phyloP scores from a whole-genome alignment of 2,888 invertebrate genomes.

The Pollenia labialis region DNA sequence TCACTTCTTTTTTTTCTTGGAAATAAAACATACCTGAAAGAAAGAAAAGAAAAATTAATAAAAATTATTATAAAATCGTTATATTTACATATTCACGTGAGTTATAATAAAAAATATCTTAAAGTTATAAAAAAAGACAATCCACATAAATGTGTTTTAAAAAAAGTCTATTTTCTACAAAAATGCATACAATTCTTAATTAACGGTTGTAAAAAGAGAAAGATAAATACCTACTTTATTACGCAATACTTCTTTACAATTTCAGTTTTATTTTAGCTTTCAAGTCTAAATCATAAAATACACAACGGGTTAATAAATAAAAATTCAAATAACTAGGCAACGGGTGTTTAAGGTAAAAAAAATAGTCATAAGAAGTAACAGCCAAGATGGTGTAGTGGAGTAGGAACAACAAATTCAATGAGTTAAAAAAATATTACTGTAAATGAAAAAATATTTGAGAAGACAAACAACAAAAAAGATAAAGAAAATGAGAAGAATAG shows the following conservation, averaged over 20 bases:
- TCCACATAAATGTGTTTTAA: too few species aligned
- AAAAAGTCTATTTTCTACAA: not conserved
- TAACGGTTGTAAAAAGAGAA: slow-evolving; percentile 25
- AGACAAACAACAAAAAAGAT: not conserved
- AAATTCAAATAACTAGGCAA: slow-evolving; percentile 44
- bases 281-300: slow-evolving; percentile 31
- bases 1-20: not conserved
- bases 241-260: slow-evolving; percentile 22
- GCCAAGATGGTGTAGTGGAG: slow-evolving; percentile 15
- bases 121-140: too few species aligned
- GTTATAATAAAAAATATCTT: too few species aligned
- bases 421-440: not conserved
- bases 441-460: not conserved
- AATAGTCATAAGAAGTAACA: not conserved
- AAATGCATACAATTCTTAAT: slow-evolving; percentile 19
- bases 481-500: slow-evolving; percentile 8
- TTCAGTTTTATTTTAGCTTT: not conserved
- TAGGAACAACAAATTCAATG: not conserved
- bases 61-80: slow-evolving; percentile 7
- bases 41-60: slow-evolving; percentile 5
- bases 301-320: slow-evolving; percentile 49
- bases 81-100: not conserved
- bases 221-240: slow-evolving; percentile 26
- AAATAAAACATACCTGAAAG: slow-evolving; percentile 45
- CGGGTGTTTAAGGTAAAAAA: not conserved